phyloP scores from a whole-genome alignment of 2,888 invertebrate genomes.

The Lycophotia porphyrea region DNA sequence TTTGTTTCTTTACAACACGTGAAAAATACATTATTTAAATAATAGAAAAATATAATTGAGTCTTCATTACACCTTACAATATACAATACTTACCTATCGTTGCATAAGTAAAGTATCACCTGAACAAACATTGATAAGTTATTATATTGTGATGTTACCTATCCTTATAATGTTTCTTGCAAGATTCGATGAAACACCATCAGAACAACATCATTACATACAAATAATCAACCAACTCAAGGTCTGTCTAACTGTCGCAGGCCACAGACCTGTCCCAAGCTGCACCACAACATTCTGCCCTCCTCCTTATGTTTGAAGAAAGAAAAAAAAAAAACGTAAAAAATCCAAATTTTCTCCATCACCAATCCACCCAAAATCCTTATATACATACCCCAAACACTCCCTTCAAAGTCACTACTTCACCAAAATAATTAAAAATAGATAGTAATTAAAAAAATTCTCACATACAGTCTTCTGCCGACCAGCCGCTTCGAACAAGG shows the following conservation, averaged over 20 bases:
- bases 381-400: neutral
- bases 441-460: conserved; percentile 56
- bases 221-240: neutral
- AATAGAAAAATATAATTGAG: neutral
- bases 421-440: conserved; percentile 19
- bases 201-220: neutral
- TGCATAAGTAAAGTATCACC: conserved; percentile 14
- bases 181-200: neutral
- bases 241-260: no score
- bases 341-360: neutral
- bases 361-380: neutral
- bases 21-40: neutral
- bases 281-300: no score
- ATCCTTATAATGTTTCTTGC: neutral
- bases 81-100: neutral
- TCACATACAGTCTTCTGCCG: conserved; percentile 72
- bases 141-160: neutral
- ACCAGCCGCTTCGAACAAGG: conserved; percentile 73
- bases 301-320: neutral
- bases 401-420: neutral
- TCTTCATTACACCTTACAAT: neutral
- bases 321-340: neutral
- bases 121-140: conserved; percentile 30
- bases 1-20: neutral
- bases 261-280: no score